Evolutionary conservation across 2,113 vertebrate genomes (phyloP).

Genomic region (Dromaius novaehollandiae): DNA sequence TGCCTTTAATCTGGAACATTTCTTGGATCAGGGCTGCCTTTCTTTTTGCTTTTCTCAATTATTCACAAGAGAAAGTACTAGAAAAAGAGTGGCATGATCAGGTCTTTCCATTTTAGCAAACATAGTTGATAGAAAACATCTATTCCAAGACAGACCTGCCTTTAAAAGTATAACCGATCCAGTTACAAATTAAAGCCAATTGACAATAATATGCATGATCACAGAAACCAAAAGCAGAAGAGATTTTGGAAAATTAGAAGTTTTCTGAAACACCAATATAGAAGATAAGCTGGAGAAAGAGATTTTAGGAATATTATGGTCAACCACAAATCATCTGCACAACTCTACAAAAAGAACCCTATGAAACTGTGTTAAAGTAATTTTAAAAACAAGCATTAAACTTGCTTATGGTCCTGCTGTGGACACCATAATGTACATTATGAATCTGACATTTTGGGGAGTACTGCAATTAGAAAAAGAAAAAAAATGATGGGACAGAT

Average conservation of each 20-base stretch:
- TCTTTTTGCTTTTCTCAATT: background rate
- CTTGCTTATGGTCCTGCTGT: background rate
- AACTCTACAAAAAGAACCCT: background rate
- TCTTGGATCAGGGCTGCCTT: background rate
- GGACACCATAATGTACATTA: background rate
- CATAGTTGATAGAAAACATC: fast-evolving
- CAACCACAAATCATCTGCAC: background rate
- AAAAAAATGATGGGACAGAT: background rate
- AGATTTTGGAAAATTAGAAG: background rate
- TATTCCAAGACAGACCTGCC: background rate
- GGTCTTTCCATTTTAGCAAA: background rate
- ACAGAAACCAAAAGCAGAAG: background rate
- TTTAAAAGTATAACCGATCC: background rate
- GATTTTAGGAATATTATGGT: background rate
- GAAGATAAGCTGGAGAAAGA: background rate
- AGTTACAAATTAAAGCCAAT: background rate
- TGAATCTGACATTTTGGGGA: background rate
- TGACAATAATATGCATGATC: background rate
- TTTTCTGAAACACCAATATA: background rate
- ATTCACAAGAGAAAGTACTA: background rate
- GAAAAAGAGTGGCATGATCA: background rate
- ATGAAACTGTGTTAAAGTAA: background rate
- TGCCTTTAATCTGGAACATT: background rate
- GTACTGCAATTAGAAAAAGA: background rate
- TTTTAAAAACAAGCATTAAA: background rate